These are phyloP conservation scores for Epinotia ramella DNA, from an alignment of 2,888 invertebrate genomes.

Conservation along the genomic window DNA sequence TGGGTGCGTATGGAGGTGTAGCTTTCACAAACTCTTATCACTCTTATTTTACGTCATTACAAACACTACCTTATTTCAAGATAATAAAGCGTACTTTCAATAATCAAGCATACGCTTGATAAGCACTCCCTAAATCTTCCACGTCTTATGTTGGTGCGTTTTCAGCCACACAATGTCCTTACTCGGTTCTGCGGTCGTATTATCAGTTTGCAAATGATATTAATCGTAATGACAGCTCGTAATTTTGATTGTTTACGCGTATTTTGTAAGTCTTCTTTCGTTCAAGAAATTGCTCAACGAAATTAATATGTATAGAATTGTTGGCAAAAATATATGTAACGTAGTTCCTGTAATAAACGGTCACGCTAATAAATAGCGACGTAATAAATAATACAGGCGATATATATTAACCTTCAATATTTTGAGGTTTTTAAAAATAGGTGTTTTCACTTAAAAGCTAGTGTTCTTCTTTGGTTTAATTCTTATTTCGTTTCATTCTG, in stretches of 20 bases:
- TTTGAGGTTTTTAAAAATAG: background rate
- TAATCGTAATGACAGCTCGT: slow-evolving; percentile 10
- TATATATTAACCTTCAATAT: background rate
- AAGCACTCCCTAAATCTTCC: background rate
- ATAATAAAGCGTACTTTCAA: background rate
- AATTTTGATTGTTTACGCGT: slow-evolving; percentile 10
- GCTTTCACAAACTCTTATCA: slow-evolving; percentile 4
- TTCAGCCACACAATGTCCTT: slow-evolving; percentile 21
- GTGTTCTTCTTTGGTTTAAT: no score
- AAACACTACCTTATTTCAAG: background rate
- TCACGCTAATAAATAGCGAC: slow-evolving; percentile 6
- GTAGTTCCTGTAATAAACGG: slow-evolving; percentile 31
- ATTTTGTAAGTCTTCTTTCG: slow-evolving; percentile 29
- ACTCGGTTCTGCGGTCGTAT: slow-evolving; percentile 31
- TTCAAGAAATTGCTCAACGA: slow-evolving; percentile 37
- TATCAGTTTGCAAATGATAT: slow-evolving; percentile 22
- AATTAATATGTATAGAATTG: slow-evolving; percentile 30
- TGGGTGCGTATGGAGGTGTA: slow-evolving; percentile 6
- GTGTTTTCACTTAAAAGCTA: background rate
- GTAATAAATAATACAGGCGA: background rate
- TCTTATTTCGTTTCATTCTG: no score
- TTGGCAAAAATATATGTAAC: slow-evolving; percentile 32
- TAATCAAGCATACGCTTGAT: background rate
- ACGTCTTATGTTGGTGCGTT: slow-evolving; percentile 7
- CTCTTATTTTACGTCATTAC: background rate